phyloP scores from a whole-genome alignment of 2,888 invertebrate species.

The Polyommatus icarus region DNA sequence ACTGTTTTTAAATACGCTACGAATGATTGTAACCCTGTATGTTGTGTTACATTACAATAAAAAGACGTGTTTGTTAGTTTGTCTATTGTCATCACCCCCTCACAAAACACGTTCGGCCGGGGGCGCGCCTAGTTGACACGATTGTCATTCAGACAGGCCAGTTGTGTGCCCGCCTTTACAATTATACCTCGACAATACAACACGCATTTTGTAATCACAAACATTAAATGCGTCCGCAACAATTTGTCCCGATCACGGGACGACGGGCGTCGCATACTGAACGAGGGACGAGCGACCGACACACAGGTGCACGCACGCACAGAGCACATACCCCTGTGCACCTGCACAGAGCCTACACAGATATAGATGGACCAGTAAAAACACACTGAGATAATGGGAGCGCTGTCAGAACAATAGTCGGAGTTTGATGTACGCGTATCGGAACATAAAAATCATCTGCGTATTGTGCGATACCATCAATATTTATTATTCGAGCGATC shows the following conservation, averaged over 20 bases:
- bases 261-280: constrained; percentile 7
- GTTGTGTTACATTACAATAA: constrained; percentile 6
- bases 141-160: neutral
- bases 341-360: neutral
- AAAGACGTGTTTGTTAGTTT: constrained; percentile 10
- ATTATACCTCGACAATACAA: constrained; percentile 17
- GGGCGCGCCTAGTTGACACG: constrained; percentile 3
- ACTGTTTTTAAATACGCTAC: neutral
- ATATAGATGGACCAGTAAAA: neutral
- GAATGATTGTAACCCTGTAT: neutral
- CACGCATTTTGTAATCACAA: constrained; percentile 25
- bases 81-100: constrained; percentile 14
- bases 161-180: constrained; percentile 1
- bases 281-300: neutral
- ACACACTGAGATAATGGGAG: neutral
- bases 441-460: constrained; percentile 3
- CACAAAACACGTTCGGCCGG: neutral
- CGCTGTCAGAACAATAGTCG: neutral
- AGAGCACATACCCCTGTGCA: neutral
- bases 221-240: constrained; percentile 26
- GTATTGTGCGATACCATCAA: constrained; percentile 19
- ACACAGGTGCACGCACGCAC: constrained; percentile 3
- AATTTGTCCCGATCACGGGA: constrained; percentile 25
- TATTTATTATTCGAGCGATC: neutral
- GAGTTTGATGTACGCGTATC: constrained; percentile 8